Base-by-base conservation (phyloP, 2,113 vertebrate genomes). In the Indicator maculatus region DNA sequence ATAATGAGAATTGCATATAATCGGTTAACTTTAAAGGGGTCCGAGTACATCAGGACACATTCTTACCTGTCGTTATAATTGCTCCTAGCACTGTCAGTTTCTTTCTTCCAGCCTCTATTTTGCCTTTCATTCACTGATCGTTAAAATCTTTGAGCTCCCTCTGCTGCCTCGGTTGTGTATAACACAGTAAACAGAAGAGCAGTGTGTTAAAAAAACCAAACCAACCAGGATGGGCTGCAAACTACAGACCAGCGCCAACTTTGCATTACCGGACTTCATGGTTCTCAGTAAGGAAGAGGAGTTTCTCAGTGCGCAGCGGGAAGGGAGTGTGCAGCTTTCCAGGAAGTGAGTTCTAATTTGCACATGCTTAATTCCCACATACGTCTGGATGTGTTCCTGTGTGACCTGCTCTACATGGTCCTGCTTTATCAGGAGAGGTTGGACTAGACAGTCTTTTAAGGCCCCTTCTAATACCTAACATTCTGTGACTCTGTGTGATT, bases 111-210 rank as follows among this genome's bases (percentile, higher is more conserved):
- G 4, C 2, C 12, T 17, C 3, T 59, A 33, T 6, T 14, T 7
- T 9, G 53, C 12, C 41, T 21, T 2, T 20, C 71, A 52, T 39
- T 12, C 9, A 38, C 13, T 16, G n/a, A 17, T 39, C 33, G 60
- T 28, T 81, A 89, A 91, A 86, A 91, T 91, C 83, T 72, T 58
- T 72, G 89, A 78, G 88, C 73, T 88, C 70, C 92, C 79, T 95
- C 86, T 96, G 63, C 76, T 96, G 89, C 61, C 53, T 36, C 39
- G 18, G 18, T 41, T 52, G 16, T 12, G 30, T 30, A 52, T 38
- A 70, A 75, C 77, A 45, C 28, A 67, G 30, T 2, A 20, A 74
- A 38, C 5, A 27, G 16, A 7, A 55, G 16, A 64, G 38, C 8
- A 69, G 36, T 2, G 28, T 41, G 27, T 66, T 89, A 67, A 53